Evolutionary conservation across 2,888 invertebrate species (phyloP), one percentile per base, ranked within the genome.

Genomic region (Sceliomorpha sp.): DNA sequence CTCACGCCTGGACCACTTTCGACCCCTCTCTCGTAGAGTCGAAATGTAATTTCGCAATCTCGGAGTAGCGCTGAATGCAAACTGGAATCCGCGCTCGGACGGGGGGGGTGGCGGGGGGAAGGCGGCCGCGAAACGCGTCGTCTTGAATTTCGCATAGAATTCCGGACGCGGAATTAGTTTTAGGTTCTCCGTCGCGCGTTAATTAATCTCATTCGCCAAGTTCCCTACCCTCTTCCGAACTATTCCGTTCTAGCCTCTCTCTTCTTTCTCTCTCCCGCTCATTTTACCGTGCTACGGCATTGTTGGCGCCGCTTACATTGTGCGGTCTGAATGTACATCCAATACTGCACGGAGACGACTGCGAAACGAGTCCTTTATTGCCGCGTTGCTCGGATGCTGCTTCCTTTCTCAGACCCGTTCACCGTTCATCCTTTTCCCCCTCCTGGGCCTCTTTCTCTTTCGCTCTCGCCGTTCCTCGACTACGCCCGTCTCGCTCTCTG

Each of bases 331-430:
- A 44, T 27, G 40, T 24, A 31, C 27, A 37, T 51, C 51, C 59
- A 48, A 42, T 59, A 59, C 40, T 27, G 59, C 53, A 67, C 53
- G 39, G 39, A 56, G 56, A 50, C 42, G 50, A 56, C 64, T 64
- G 73, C 80, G 74, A 78, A 82, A 78, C 79, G 79, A 77, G 80
- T 77, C 78, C 79, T 84, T 82, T 83, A 83, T 84, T 79, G 81
- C 82, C 75, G 75, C 73, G 76, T 63, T 75, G 75, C 78, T 82
- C 81, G 83, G 84, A 82, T 82, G 82, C 82, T 80, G 84, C 83
- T 85, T 85, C 85, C 85, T 85, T 85, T 85, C 85, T 85, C 85
- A 84, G 82, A 81, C 79, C 76, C 76, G 60, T 29, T 60, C 53
- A 67, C 48, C 70, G 58, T 56, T 71, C 72, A 50, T 59, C 63